These are phyloP conservation scores for Eulacestoma nigropectus DNA, from an alignment of 2,113 vertebrate species.

Conservation along the genomic window DNA sequence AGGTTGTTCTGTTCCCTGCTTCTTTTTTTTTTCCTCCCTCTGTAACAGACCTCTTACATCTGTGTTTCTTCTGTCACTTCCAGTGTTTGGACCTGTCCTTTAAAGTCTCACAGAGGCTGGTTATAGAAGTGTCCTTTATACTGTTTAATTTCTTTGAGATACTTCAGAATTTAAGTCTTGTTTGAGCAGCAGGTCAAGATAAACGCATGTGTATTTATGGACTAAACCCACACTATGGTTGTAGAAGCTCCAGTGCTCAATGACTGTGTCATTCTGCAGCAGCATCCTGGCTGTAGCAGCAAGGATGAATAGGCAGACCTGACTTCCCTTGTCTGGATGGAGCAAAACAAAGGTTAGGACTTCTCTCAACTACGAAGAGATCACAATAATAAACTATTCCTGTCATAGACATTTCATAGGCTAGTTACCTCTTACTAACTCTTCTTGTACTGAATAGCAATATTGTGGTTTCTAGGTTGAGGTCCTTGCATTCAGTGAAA, in stretches of 20 bases:
- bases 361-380: neutral
- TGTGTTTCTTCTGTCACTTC: neutral
- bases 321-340: neutral
- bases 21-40: neutral
- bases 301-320: neutral
- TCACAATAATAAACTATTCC: neutral
- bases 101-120: neutral
- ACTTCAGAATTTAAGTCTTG: neutral
- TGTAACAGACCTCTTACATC: neutral
- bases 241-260: neutral
- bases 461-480: neutral
- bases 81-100: neutral
- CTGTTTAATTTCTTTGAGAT: neutral
- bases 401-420: neutral
- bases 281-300: neutral
- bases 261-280: neutral
- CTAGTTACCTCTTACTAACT: neutral
- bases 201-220: accelerated
- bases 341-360: neutral
- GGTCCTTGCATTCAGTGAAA: neutral
- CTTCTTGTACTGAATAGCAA: neutral
- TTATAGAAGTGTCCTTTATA: neutral
- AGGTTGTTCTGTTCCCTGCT: neutral
- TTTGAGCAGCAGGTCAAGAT: neutral
- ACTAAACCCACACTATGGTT: neutral